Evolutionary conservation across 2,113 vertebrate genomes (phyloP), one percentile per base, ranked within the genome.

Genomic region (Trichechus manatus): DNA sequence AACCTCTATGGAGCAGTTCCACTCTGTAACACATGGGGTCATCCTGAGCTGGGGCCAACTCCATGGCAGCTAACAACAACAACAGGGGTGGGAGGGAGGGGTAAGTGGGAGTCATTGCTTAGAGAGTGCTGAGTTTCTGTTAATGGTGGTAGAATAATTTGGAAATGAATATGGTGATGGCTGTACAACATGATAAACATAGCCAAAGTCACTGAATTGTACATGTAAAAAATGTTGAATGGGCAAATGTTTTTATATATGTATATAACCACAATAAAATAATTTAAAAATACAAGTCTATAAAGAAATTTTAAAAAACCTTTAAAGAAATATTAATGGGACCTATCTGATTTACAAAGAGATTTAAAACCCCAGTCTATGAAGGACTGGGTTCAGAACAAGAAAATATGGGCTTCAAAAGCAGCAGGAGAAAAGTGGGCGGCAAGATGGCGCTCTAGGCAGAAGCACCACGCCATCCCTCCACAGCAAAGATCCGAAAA

Each of bases 321-420:
- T 89, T 29, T 44, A 19, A 83, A 74, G 39, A 84, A 80, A 90
- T 74, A 44, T 31, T 81, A 92, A 39, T 4, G 50, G 29, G n/a
- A 97, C 80, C 25, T 68, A 31, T 91, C 50, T 93, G 31, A 8
- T 81, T 61, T 31, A 63, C 13, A 3, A 89, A 86, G 82, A 81
- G 25, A 89, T 59, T 64, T 5, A 89, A 96, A 86, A 44, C 33
- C 22, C 66, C 56, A 88, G 68, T 93, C 66, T 83, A 79, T 74
- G 9, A 66, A 89, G 56, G 2, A 6, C 47, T 89, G 14, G 8
- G 0, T 61, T 91, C 70, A 89, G 59, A 56, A 47, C 10, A 83
- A 94, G 25, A 61, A 20, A 85, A 81, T 59, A 6, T 20, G 8
- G 7, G 19, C 39, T 92, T 97, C 44, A 27, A 59, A 6, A 75